These are phyloP conservation scores for Bubalus kerabau DNA, from an alignment of 2,113 vertebrate species.

Conservation along the genomic window DNA sequence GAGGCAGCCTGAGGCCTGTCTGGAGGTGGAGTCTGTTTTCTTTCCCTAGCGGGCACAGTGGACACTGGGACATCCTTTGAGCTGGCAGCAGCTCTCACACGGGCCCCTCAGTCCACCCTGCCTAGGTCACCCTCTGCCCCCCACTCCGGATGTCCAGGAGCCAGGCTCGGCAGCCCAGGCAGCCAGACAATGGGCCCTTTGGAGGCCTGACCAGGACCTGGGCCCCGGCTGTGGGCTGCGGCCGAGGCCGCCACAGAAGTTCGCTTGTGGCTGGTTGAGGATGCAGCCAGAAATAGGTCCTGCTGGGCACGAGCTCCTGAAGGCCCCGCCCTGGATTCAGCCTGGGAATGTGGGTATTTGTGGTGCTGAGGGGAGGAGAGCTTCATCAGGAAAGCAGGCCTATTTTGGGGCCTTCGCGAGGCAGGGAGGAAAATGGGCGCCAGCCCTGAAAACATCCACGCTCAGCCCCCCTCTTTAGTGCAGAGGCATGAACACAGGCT, in stretches of 20 bases:
- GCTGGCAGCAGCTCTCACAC: background rate
- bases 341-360: slow-evolving; percentile 55
- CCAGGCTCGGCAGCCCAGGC: slow-evolving; percentile 50
- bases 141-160: slow-evolving; percentile 59
- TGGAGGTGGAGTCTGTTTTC: background rate
- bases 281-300: slow-evolving; percentile 77
- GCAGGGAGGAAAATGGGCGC: background rate
- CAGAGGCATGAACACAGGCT: background rate
- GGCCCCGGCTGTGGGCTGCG: slow-evolving; percentile 59
- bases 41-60: background rate
- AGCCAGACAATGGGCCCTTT: slow-evolving; percentile 77
- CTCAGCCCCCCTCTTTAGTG: background rate
- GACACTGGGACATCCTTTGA: background rate
- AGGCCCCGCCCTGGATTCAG: slow-evolving; percentile 45
- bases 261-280: slow-evolving; percentile 54
- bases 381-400: background rate
- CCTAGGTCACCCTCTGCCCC: background rate
- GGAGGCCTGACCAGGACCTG: slow-evolving; percentile 63
- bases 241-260: slow-evolving; percentile 73
- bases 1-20: background rate
- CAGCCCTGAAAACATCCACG: background rate
- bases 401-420: background rate
- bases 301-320: slow-evolving; percentile 14
- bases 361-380: slow-evolving; percentile 12
- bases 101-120: background rate